Evolutionary conservation across 2,113 vertebrate genomes (phyloP).

Genomic region (Takifugu bimaculatus): DNA sequence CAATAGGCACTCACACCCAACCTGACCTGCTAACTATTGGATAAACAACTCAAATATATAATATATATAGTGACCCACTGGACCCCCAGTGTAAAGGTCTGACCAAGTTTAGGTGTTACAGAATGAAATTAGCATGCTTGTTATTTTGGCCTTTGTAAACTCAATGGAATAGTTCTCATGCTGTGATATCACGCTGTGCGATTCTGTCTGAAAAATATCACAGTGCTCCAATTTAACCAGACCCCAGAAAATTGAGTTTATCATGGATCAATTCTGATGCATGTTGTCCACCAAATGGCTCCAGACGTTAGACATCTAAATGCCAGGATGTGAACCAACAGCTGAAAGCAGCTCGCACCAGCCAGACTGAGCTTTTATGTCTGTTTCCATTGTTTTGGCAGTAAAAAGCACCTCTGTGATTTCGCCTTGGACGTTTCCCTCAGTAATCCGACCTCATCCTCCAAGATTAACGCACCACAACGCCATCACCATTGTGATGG

Average conservation of each 20-base stretch:
- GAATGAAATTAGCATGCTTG: neutral
- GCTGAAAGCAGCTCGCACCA: conserved; percentile 1
- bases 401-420: conserved; percentile 20
- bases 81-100: neutral
- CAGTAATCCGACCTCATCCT: conserved; percentile 21
- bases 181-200: neutral
- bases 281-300: conserved; percentile 21
- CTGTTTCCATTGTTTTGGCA: conserved; percentile 41
- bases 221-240: conserved; percentile 3
- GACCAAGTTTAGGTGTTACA: neutral
- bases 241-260: conserved; percentile 14
- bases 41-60: neutral
- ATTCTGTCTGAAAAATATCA: conserved; percentile 14
- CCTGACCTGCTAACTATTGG: neutral
- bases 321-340: conserved; percentile 17
- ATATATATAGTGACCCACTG: too few relatives aligned
- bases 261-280: conserved; percentile 19
- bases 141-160: neutral
- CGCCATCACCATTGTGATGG: neutral
- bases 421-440: conserved; percentile 24
- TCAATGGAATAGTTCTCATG: neutral
- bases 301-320: conserved; percentile 16
- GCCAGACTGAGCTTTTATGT: conserved; percentile 30
- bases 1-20: neutral
- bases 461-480: conserved; percentile 12